A percentile compares a stretch with the other conserved stretches of the same genome.
These are phyloP conservation scores for Origma solitaria DNA, from an alignment of 2,113 vertebrate genomes.

Conservation along the genomic window DNA sequence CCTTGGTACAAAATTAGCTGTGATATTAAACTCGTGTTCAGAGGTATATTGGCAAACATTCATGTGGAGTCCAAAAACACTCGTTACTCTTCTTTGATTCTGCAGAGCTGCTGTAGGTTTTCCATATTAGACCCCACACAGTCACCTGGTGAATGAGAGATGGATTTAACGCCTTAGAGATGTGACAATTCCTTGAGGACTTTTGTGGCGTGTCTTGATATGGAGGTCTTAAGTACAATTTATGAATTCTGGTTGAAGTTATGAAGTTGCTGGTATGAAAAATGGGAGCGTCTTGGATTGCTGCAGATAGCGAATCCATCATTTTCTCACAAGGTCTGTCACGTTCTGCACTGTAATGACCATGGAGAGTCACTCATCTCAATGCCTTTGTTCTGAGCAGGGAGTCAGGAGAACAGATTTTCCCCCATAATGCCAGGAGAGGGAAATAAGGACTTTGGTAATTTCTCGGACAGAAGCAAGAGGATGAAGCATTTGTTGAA, in stretches of 20 bases:
- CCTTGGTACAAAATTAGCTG: slow-evolving; percentile 16
- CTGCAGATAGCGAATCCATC: neutral
- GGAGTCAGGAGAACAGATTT: neutral
- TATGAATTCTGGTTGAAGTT: slow-evolving; percentile 3
- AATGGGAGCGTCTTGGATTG: neutral
- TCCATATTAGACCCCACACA: neutral
- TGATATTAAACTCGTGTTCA: neutral
- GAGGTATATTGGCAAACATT: neutral
- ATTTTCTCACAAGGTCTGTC: neutral
- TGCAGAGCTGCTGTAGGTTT: neutral
- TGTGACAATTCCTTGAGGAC: neutral
- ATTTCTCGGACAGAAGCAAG: neutral
- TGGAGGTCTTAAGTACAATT: neutral
- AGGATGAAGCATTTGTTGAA: neutral
- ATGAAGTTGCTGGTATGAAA: neutral
- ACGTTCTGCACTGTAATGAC: neutral
- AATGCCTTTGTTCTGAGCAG: neutral
- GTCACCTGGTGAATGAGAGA: neutral
- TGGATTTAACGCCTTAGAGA: neutral
- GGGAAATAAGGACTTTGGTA: neutral
- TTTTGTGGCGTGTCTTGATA: neutral
- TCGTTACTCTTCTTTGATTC: neutral
- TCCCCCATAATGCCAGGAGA: neutral
- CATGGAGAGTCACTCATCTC: neutral
- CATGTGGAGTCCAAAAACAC: neutral